Evolutionary conservation across 2,113 vertebrate genomes (phyloP).

Genomic region (Bolborhynchus lineola): DNA sequence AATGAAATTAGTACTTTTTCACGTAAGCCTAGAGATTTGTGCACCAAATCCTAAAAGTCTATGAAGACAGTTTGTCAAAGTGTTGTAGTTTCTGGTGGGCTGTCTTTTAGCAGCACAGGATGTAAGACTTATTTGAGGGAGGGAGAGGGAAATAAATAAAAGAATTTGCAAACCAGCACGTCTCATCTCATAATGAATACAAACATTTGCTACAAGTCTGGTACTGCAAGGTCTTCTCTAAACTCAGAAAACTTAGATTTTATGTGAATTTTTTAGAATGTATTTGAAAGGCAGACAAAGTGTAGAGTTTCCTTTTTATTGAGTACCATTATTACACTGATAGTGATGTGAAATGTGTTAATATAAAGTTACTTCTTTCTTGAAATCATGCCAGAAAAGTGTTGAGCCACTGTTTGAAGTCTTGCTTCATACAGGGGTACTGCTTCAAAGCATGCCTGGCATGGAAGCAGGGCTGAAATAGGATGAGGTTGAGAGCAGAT

Average conservation of each 20-base stretch:
- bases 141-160: background rate
- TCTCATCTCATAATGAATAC: background rate
- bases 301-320: background rate
- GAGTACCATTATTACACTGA: background rate
- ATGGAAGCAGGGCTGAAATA: accelerated
- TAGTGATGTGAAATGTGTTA: background rate
- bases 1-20: background rate
- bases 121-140: background rate
- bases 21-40: background rate
- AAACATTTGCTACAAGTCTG: background rate
- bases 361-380: background rate
- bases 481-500: background rate
- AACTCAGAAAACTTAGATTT: background rate
- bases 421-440: background rate
- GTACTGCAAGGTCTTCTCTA: background rate
- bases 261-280: background rate
- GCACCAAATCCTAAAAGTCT: background rate
- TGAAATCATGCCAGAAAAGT: background rate
- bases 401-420: background rate
- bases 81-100: background rate
- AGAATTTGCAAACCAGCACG: background rate
- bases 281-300: background rate
- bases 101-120: background rate
- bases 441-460: background rate
- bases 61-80: background rate